Evolutionary conservation across 2,888 invertebrate species (phyloP), one percentile per base, ranked within the genome.

Genomic region (Itoplectis maculator): DNA sequence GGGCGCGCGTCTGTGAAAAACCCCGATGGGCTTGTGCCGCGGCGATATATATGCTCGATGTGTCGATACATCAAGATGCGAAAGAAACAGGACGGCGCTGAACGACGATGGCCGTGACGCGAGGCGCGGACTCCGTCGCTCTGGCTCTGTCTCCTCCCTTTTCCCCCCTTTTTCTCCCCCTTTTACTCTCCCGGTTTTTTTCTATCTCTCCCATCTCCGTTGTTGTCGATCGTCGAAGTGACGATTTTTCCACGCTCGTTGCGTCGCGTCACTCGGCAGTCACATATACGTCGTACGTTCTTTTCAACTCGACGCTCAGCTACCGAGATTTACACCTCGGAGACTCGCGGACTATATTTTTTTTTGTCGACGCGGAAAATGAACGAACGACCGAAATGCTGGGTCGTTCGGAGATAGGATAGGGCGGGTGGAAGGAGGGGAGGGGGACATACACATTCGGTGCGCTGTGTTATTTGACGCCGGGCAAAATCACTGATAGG

Each of bases 401-500:
- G 15, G 54, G 54, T 2, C 29, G n/a, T n/a, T n/a, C n/a, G n/a
- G 29, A 29, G 29, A 29, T 2, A 5, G 29, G 29, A 3, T 2
- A 29, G 29, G 29, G 29, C 2, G 29, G 29, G n/a, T n/a, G n/a
- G n/a, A n/a, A 29, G 29, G 5, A 2, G 29, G 29, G 3, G 29
- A 29, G 29, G 29, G 29, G 29, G 29, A 29, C n/a, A 61, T 47
- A 61, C 66, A 65, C 54, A 37, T 61, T 51, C 65, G 42, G 42
- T 69, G 35, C 54, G 20, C 42, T 45, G 63, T 11, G 59, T 66
- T 45, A 66, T 47, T 29, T 47, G 61, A 61, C 61, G 9, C 61
- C 37, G 37, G 37, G 70, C 54, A 63, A 66, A 82, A 74, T 68
- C 74, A 79, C 69, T 74, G 82, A 74, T 82, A 78, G 54, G 65